Evolutionary conservation across 2,888 invertebrate species (phyloP).

Genomic region (Ennomos erosarius): DNA sequence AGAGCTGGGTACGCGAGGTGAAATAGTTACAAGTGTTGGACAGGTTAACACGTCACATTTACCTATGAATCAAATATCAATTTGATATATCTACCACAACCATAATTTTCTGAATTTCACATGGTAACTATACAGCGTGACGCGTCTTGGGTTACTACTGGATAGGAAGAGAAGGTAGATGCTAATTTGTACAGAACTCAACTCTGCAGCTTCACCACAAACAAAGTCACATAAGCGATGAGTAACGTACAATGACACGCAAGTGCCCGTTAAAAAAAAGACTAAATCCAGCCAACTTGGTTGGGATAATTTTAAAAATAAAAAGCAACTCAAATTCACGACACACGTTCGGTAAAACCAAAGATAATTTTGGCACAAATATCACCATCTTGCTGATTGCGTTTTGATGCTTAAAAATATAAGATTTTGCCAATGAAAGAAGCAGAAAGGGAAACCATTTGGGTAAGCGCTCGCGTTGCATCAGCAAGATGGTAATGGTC

Average conservation of each 20-base stretch:
- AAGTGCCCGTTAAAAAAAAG: conserved; percentile 59
- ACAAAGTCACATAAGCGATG: conserved; percentile 50
- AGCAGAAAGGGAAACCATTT: conserved; percentile 38
- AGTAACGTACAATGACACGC: conserved; percentile 56
- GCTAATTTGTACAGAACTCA: conserved; percentile 57
- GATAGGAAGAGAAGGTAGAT: conserved; percentile 47
- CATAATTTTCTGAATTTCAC: conserved; percentile 75
- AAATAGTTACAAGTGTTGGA: conserved; percentile 49
- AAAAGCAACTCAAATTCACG: conserved; percentile 64
- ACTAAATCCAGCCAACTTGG: conserved; percentile 78
- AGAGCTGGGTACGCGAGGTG: conserved; percentile 45
- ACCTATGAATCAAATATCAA: conserved; percentile 73
- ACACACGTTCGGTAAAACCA: conserved; percentile 59
- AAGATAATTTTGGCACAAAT: conserved; percentile 65
- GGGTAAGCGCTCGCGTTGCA: conserved; percentile 48
- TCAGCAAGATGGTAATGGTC: conserved; percentile 67
- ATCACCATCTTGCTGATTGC: conserved; percentile 67
- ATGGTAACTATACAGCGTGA: conserved; percentile 73
- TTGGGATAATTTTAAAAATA: conserved; percentile 75
- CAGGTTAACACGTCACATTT: conserved; percentile 64
- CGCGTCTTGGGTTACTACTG: conserved; percentile 57
- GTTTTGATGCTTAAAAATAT: conserved; percentile 42
- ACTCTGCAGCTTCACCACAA: conserved; percentile 55
- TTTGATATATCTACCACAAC: conserved; percentile 84
- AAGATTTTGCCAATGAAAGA: conserved; percentile 44